Conservation (phyloP, 1,140 invertebrate species). For the Ceratitis capitata region DNA sequence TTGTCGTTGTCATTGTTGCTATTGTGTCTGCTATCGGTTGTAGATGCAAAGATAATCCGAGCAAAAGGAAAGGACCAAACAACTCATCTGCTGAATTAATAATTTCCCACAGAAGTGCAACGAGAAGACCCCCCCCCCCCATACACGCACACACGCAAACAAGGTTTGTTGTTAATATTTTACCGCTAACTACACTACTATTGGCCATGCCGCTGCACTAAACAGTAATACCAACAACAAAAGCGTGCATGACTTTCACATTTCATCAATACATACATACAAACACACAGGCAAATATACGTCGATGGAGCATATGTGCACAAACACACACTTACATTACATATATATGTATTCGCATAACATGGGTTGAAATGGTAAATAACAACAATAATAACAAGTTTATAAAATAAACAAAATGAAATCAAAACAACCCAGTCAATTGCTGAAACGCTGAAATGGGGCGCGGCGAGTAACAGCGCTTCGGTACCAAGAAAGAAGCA, state of each 20-base stretch:
- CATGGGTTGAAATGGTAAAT: not conserved
- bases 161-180: too few species aligned
- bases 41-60: not conserved
- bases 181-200: too few species aligned
- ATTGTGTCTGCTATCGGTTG: not conserved
- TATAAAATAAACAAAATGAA: slow-evolving; percentile 29
- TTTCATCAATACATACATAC: not conserved
- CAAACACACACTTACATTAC: not conserved
- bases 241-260: not conserved
- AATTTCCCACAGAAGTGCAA: not conserved
- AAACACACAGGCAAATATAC: not conserved
- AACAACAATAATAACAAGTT: slow-evolving; percentile 15
- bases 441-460: too few species aligned
- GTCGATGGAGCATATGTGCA: not conserved
- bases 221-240: too few species aligned
- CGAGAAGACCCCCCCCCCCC: not conserved
- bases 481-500: not conserved
- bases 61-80: not conserved
- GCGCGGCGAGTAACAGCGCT: not conserved
- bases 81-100: slow-evolving; percentile 15
- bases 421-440: not conserved
- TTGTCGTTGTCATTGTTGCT: not conserved
- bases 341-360: not conserved
- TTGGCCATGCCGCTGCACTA: too few species aligned
- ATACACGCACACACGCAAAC: too few species aligned